These are phyloP conservation scores for Phymatocera aterrima DNA, from an alignment of 2,888 invertebrate species.

Conservation along the genomic window DNA sequence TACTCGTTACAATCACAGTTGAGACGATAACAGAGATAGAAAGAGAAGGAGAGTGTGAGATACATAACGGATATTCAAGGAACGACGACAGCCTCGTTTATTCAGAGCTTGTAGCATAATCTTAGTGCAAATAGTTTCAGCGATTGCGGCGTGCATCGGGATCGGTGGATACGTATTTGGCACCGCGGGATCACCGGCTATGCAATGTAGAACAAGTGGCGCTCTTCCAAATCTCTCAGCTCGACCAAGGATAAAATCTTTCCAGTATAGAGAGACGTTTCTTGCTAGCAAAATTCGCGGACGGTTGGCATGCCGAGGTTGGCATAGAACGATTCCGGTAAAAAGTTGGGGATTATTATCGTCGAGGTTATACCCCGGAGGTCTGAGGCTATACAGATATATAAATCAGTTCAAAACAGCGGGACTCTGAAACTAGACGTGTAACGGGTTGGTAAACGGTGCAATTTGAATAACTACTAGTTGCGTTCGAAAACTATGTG, in stretches of 20 bases:
- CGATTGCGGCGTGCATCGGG: constrained; percentile 60
- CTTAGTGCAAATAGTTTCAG: constrained; percentile 63
- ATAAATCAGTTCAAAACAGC: constrained; percentile 33
- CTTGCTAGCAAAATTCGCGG: constrained; percentile 15
- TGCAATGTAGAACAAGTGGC: constrained; percentile 70
- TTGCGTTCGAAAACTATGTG: constrained; percentile 30
- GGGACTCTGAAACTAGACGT: constrained; percentile 35
- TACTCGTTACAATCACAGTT: neutral
- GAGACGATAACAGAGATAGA: neutral
- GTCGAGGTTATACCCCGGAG: constrained; percentile 27
- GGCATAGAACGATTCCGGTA: constrained; percentile 13
- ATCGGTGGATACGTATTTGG: constrained; percentile 62
- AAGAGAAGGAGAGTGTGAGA: too few species aligned
- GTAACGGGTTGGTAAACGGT: constrained; percentile 43
- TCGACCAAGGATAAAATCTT: constrained; percentile 48
- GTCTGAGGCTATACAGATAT: constrained; percentile 4
- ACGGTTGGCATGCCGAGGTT: constrained; percentile 18
- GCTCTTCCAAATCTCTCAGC: constrained; percentile 69
- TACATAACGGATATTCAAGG: neutral
- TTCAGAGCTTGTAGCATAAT: constrained; percentile 56
- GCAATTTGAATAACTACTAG: constrained; percentile 45
- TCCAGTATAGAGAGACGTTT: neutral
- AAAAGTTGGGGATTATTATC: constrained; percentile 29
- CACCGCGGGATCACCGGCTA: constrained; percentile 56
- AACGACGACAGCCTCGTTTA: neutral